Evolutionary conservation across 1,140 invertebrate genomes (phyloP), one percentile per base, ranked within the genome.

Genomic region (Magallana gigas): DNA sequence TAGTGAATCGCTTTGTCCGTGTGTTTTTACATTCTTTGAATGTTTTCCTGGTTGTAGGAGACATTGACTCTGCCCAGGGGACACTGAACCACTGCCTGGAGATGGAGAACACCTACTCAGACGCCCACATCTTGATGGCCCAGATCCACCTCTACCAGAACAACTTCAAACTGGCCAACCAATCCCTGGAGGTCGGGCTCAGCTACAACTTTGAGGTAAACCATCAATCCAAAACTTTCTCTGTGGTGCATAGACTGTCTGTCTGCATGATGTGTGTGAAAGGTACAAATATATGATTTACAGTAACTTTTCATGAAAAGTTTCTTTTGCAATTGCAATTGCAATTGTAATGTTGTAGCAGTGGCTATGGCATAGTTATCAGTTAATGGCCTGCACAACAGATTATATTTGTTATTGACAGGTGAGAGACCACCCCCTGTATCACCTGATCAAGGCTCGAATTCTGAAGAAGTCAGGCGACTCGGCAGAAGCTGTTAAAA

Each of bases 151-250:
- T 96, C 12, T 92, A 95, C 85, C 96, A 97, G 94, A 96, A 96
- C 62, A 96, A 97, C 89, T 97, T 96, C 92, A 96, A 97, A 57
- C 96, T 97, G 91, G 98, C 98, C 0, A 96, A 97, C 18, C 97
- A 98, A 93, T 97, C 96, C 85, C 95, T 99, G 56, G 98, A 99
- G 95, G 96, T 97, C 86, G 98, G 97, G 86, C 94, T 99, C 0
- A 98, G 98, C 92, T 97, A 97, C 92, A 98, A 99, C 94, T 99
- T 99, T 93, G 96, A 98, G 95, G 97, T 96, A 88, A 90, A 88
- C 86, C 59, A 8, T 18, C n/a, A 12, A 7, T 29, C 76, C 48
- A 29, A 36, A 14, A 18, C 1, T 8, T 6, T 80, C 23, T 11
- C 8, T 80, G 71, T 23, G 23, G 3, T 5, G 6, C 12, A 8